Conservation (phyloP, 2,888 invertebrate species). For the Chydorus sphaericus region DNA sequence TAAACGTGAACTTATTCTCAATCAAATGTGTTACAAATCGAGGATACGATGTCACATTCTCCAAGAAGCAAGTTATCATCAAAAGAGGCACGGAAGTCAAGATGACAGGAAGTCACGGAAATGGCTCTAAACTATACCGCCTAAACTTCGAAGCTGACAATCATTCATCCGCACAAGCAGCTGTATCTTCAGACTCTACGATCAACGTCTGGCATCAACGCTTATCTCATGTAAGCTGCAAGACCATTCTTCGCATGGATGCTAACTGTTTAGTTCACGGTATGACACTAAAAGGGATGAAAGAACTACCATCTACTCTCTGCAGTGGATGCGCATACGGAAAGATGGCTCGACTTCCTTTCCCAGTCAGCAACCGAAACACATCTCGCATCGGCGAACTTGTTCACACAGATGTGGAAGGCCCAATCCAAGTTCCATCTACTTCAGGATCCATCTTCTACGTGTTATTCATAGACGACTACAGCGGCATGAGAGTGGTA, state of each 20-base stretch:
- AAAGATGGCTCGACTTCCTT: not conserved
- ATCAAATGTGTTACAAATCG: not conserved
- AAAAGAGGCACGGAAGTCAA: not conserved
- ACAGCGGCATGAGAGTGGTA: not conserved
- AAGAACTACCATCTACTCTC: not conserved
- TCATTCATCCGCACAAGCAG: not conserved
- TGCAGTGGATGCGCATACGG: not conserved
- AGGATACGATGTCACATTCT: not conserved
- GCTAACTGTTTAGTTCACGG: not conserved
- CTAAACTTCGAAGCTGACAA: not conserved
- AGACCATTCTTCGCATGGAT: not conserved
- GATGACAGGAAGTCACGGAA: not conserved
- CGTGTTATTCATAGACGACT: not conserved
- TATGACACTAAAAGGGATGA: not conserved
- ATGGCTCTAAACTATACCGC: not conserved
- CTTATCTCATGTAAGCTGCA: not conserved
- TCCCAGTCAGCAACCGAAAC: not conserved
- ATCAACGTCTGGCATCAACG: not conserved
- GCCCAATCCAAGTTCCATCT: not conserved
- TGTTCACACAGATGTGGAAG: not conserved
- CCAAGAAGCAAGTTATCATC: not conserved
- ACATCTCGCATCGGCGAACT: not conserved
- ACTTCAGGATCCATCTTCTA: not conserved
- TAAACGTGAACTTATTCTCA: not conserved
- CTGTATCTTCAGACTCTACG: not conserved